These are phyloP conservation scores for Argyrosomus regius DNA, from an alignment of 2,797 vertebrate genomes.

Conservation along the genomic window DNA sequence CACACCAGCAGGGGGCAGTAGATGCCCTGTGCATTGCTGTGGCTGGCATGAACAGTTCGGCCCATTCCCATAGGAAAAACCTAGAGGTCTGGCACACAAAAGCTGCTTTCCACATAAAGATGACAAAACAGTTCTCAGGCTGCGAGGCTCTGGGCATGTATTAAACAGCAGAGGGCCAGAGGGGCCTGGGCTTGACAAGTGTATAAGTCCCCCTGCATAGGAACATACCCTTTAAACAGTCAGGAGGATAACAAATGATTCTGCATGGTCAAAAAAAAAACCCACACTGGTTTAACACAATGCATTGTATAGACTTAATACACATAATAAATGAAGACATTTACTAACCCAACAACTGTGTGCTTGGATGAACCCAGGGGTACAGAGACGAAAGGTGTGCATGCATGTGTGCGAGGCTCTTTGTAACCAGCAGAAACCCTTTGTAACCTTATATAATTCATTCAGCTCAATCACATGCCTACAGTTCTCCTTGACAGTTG, in stretches of 20 bases:
- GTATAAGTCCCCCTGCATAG: conserved; percentile 73
- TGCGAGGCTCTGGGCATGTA: conserved; percentile 78
- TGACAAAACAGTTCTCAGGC: conserved; percentile 82
- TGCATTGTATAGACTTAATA: conserved; percentile 53
- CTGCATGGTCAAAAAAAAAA: conserved; percentile 37
- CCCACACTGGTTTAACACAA: conserved; percentile 47
- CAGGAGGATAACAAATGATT: conserved; percentile 71
- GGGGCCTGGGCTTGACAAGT: conserved; percentile 81
- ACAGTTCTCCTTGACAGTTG: conserved; percentile 73
- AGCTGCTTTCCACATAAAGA: conserved; percentile 82
- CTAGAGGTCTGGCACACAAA: conserved; percentile 76
- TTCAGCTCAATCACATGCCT: conserved; percentile 66
- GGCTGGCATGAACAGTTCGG: conserved; percentile 47
- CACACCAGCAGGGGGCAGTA: conserved; percentile 88
- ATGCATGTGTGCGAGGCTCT: conserved; percentile 44
- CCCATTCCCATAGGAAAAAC: conserved; percentile 71
- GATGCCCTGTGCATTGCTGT: conserved; percentile 75
- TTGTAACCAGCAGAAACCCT: conserved; percentile 58
- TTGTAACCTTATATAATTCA: conserved; percentile 74
- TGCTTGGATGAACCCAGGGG: conserved; percentile 51
- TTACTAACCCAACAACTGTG: conserved; percentile 53
- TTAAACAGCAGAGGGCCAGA: conserved; percentile 83
- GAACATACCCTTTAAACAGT: conserved; percentile 69
- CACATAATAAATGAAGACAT: conserved; percentile 63
- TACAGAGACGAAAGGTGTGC: conserved; percentile 41